Conservation (phyloP, 2,888 invertebrate species). For the Lomographa bimaculata region DNA sequence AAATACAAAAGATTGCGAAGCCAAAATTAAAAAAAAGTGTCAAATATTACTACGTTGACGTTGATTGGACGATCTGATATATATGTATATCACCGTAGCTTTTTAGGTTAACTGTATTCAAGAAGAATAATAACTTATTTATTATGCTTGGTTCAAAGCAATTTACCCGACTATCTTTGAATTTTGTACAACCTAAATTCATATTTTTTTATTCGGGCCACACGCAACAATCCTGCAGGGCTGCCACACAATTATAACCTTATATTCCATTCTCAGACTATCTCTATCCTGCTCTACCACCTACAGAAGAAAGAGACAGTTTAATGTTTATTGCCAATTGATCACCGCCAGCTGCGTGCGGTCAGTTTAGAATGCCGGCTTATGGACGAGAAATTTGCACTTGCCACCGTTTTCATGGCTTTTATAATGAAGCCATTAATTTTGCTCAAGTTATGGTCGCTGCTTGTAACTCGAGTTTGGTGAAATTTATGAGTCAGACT, state of each 20-base stretch:
- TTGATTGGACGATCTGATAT: no score
- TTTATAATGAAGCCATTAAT: constrained; percentile 37
- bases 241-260: constrained; percentile 39
- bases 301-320: constrained; percentile 22
- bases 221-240: constrained; percentile 28
- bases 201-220: constrained; percentile 26
- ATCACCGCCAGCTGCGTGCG: constrained; percentile 39
- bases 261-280: constrained; percentile 33
- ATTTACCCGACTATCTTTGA: no score
- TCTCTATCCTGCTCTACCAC: constrained; percentile 23
- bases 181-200: no score
- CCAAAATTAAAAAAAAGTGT: no score
- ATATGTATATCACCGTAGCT: no score
- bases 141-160: no score
- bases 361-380: constrained; percentile 29
- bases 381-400: constrained; percentile 33
- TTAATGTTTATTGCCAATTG: constrained; percentile 29
- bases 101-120: no score
- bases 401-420: constrained; percentile 29
- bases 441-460: constrained; percentile 18
- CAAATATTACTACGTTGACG: no score
- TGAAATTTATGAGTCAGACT: constrained; percentile 1
- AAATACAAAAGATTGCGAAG: no score
- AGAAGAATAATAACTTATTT: no score
- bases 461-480: constrained; percentile 1